Conservation (phyloP, 2,113 vertebrate species). For the Leucosticte australis region DNA sequence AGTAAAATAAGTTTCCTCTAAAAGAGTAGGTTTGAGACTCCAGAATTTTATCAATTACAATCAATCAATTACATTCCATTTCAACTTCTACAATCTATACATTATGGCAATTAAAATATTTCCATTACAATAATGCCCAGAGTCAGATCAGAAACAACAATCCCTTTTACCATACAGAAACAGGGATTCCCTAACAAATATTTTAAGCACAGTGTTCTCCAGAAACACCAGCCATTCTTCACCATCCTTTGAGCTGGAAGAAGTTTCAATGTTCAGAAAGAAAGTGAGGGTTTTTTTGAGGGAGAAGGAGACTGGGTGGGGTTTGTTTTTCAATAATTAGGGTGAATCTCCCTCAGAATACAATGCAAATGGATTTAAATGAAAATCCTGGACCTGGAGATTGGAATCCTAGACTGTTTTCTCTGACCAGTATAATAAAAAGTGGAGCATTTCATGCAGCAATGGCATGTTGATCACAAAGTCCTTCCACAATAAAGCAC, state of each 20-base stretch:
- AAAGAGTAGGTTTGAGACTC: background rate
- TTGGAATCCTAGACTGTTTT: background rate
- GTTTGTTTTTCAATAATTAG: background rate
- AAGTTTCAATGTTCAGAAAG: background rate
- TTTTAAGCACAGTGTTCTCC: background rate
- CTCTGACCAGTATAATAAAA: background rate
- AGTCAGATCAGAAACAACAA: background rate
- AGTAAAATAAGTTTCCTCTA: background rate
- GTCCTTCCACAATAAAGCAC: slow-evolving; percentile 16
- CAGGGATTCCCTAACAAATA: background rate
- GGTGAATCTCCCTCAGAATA: background rate
- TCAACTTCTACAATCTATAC: background rate
- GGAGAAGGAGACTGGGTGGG: background rate
- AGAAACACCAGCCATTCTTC: background rate
- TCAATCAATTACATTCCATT: background rate
- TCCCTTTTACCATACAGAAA: background rate
- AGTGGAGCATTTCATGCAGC: background rate
- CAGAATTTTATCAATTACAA: background rate
- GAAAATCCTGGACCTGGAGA: background rate
- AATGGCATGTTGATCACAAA: background rate
- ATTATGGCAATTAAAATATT: background rate
- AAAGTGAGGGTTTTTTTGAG: background rate
- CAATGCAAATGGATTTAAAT: background rate
- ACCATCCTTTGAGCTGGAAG: background rate
- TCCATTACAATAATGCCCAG: background rate